Conservation (phyloP, 2,888 invertebrate genomes). For the Dryobotodes eremita region DNA sequence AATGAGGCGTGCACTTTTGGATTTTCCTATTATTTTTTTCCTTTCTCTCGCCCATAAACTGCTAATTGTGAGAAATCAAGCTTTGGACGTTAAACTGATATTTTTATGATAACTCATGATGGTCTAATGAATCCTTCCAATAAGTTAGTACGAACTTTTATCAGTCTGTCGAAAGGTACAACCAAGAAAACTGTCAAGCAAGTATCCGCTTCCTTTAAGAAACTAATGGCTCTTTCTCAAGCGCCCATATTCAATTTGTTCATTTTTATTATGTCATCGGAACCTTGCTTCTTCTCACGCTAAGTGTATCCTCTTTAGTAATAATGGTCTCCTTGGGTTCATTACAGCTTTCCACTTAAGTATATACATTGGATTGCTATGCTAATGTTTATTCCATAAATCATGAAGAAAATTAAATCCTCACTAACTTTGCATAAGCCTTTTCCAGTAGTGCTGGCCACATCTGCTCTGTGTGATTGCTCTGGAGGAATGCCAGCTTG, state of each 20-base stretch:
- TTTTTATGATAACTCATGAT: background rate
- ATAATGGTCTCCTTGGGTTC: background rate
- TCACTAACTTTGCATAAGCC: conserved; percentile 96
- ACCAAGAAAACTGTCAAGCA: background rate
- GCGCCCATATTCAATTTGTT: too few species aligned
- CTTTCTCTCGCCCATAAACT: too few species aligned
- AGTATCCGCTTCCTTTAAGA: background rate
- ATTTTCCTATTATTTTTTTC: too few species aligned
- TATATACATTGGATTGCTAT: too few species aligned
- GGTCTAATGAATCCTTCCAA: background rate
- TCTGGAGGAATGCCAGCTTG: conserved; percentile 96
- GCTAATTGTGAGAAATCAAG: too few species aligned
- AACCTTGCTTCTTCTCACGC: background rate
- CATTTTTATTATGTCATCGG: background rate
- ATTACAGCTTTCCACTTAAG: background rate
- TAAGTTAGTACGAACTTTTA: background rate
- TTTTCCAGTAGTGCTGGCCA: conserved; percentile 98
- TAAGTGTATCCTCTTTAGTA: background rate
- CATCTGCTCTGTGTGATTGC: conserved; percentile 94
- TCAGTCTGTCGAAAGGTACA: background rate
- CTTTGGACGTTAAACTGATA: background rate
- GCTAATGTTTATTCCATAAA: background rate
- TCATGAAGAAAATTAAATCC: background rate
- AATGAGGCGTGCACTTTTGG: too few species aligned
- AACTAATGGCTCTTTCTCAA: background rate